phyloP scores from a whole-genome alignment of 2,888 invertebrate species.

The Drosophila sordidapex region DNA sequence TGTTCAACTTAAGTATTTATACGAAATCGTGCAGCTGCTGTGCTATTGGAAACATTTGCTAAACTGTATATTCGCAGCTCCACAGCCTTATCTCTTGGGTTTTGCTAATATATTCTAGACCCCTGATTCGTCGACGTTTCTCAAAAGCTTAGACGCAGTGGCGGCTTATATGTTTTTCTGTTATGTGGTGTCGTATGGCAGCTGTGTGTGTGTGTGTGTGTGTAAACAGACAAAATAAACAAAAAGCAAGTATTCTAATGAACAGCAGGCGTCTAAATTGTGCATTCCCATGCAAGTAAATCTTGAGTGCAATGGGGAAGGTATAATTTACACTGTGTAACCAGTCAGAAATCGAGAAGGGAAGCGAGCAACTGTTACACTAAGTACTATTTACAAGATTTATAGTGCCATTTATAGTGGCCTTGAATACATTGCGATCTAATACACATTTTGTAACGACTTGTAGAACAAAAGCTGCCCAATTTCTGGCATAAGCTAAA shows the following conservation, averaged over 20 bases:
- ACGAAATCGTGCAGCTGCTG: conserved; percentile 19
- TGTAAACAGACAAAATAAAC: conserved; percentile 23
- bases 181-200: conserved; percentile 34
- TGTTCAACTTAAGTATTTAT: neutral
- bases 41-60: neutral
- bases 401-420: neutral
- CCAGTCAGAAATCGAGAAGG: conserved; percentile 1
- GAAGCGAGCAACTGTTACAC: neutral
- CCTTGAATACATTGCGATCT: neutral
- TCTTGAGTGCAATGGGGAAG: neutral
- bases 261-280: conserved; percentile 17
- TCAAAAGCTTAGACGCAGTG: conserved; percentile 23
- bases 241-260: conserved; percentile 34
- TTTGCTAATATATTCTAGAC: conserved; percentile 1
- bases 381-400: conserved; percentile 1
- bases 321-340: conserved; percentile 10
- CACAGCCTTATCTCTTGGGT: neutral
- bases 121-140: neutral
- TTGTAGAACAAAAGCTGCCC: neutral
- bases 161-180: conserved; percentile 19
- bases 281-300: neutral
- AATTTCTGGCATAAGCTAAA: neutral
- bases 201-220: conserved; percentile 10
- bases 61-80: neutral
- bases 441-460: neutral